Percentiles rank a stretch among this genome's conserved stretches.
These are phyloP conservation scores for Notodonta ziczac DNA, from an alignment of 2,888 invertebrate species.

Conservation along the genomic window DNA sequence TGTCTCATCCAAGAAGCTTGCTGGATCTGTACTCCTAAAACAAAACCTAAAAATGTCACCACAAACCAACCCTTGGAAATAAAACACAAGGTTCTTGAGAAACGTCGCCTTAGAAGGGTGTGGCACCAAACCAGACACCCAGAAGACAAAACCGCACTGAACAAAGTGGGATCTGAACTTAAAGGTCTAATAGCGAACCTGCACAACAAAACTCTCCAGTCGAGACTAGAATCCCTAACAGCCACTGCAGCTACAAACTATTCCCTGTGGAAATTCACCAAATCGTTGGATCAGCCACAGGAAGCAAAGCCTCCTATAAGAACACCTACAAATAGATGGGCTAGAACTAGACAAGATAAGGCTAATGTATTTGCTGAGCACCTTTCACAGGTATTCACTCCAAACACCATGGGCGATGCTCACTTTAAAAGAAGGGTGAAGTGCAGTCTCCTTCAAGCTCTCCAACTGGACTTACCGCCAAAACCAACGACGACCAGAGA, in stretches of 20 bases:
- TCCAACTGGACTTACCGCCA: slow-evolving; percentile 6
- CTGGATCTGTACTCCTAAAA: slow-evolving; percentile 11
- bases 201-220: not conserved
- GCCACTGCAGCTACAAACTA: not conserved
- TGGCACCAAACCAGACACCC: slow-evolving; percentile 19
- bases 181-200: not conserved
- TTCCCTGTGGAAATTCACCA: not conserved
- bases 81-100: slow-evolving; percentile 12
- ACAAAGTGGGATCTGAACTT: not conserved
- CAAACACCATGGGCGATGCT: not conserved
- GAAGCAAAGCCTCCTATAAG: not conserved
- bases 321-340: not conserved
- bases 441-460: not conserved
- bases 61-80: slow-evolving; percentile 6
- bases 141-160: slow-evolving; percentile 6
- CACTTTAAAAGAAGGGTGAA: not conserved
- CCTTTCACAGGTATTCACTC: not conserved
- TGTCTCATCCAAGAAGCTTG: slow-evolving; percentile 14
- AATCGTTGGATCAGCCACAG: not conserved
- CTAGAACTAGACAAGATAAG: not conserved
- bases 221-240: not conserved
- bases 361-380: not conserved
- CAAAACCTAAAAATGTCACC: not conserved
- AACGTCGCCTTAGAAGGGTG: slow-evolving; percentile 19
- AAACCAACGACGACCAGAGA: not conserved